Base-by-base conservation (phyloP, 2,113 vertebrate genomes). In the Tretioscincus oriximinensis region DNA sequence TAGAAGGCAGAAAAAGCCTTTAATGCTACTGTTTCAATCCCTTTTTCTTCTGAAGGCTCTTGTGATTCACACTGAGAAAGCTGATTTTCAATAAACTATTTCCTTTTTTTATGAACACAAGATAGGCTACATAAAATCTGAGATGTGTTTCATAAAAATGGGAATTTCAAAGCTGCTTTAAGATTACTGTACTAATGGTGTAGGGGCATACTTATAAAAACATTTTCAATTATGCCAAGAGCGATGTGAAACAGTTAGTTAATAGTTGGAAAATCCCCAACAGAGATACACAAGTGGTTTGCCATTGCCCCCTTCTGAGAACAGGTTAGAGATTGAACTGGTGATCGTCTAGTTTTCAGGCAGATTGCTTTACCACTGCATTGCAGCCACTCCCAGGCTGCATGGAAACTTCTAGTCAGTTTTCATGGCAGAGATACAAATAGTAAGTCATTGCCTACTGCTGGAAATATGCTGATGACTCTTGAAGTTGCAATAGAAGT, bases 1-100 rank as follows among this genome's bases (percentile, higher is more conserved):
- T 87, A 89, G 84, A 78, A 69, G 49, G 78, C 90, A 88, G 80
- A 83, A 84, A 85, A 84, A 35, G 80, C 81, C 88, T 88, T 91
- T 85, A 80, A 77, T 88, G 77, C 83, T 84, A 84, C 81, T 81
- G 81, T 78, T 88, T 81, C 83, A 2, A 85, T 80, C 9, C 77
- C 81, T 87, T 88, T 80, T 41, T 88, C 85, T 78, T 58, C 29
- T 4, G 75, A 74, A 58, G 85, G 80, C 80, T 85, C 84, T 87
- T 88, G 68, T 73, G 70, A 80, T n/a, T 65, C 88, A 84, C 88
- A 69, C 86, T 82, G 77, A 85, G 88, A 78, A 85, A 87, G 81
- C 65, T 78, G 81, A 86, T 84, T 90, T 90, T 65, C 88, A 71
- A 54, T 81, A 82, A 84, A 80, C 83, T 81, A 76, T 81, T 90